A percentile compares a stretch with the other conserved stretches of the same genome.
Evolutionary conservation across 2,113 vertebrate genomes (phyloP).

Genomic region (Lepidothrix coronata): DNA sequence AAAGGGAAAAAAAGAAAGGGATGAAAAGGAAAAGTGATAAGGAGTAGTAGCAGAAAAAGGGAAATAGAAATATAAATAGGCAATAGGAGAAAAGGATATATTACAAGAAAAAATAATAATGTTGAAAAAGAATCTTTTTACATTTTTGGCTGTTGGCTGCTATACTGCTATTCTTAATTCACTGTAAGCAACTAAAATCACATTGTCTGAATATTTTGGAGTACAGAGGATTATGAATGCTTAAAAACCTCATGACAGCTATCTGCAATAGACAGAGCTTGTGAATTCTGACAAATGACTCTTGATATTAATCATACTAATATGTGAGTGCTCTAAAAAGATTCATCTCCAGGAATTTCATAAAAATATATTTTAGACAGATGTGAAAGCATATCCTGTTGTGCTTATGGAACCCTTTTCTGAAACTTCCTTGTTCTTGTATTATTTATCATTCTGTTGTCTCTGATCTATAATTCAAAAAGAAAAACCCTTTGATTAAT

Average conservation of each 20-base stretch:
- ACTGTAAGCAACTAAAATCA: background rate
- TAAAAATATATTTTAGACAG: background rate
- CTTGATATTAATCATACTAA: background rate
- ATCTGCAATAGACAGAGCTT: background rate
- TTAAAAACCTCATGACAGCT: background rate
- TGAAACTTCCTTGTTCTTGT: background rate
- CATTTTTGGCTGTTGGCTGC: background rate
- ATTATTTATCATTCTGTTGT: constrained; percentile 45
- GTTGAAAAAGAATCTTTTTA: background rate
- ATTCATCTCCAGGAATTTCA: background rate
- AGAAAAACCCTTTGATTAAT: constrained; percentile 1
- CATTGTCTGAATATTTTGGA: background rate
- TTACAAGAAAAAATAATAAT: background rate
- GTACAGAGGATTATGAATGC: background rate
- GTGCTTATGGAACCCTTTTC: background rate
- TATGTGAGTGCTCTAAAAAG: background rate
- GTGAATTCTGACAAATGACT: background rate
- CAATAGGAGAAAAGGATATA: background rate
- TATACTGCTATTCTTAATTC: background rate
- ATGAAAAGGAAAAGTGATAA: background rate
- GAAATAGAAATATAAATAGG: background rate
- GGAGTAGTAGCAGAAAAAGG: background rate
- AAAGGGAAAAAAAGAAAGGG: background rate
- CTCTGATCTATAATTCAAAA: constrained; percentile 39
- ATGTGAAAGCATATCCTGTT: background rate